A percentile compares a stretch with the other conserved stretches of the same genome.
Conservation (phyloP, 2,888 invertebrate genomes). For the Seira ritae region DNA sequence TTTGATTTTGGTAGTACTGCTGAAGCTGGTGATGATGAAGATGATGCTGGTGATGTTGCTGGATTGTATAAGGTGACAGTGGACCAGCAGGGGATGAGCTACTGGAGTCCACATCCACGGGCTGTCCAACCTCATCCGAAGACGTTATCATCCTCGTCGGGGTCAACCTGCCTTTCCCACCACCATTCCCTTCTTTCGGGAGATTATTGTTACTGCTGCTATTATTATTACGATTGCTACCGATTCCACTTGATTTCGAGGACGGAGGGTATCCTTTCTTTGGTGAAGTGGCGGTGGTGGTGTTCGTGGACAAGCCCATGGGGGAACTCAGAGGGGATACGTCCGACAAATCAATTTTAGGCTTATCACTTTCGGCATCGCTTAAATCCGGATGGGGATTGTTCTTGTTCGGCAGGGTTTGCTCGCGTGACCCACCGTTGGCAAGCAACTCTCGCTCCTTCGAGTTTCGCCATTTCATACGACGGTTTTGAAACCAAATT, state of each 20-base stretch:
- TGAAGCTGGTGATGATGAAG: slow-evolving; percentile 57
- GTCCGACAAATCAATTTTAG: slow-evolving; percentile 80
- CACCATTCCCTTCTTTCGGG: slow-evolving; percentile 11
- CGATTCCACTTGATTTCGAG: slow-evolving; percentile 32
- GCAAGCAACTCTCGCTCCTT: slow-evolving; percentile 96
- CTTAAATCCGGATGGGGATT: slow-evolving; percentile 73
- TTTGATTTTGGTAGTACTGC: slow-evolving; percentile 37
- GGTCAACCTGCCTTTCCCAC: slow-evolving; percentile 30
- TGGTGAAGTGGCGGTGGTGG: slow-evolving; percentile 44
- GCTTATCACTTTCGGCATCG: slow-evolving; percentile 86
- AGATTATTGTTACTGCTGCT: slow-evolving; percentile 33
- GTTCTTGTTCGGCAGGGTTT: slow-evolving; percentile 93
- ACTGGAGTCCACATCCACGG: slow-evolving; percentile 54
- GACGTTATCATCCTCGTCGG: slow-evolving; percentile 29
- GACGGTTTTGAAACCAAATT: slow-evolving; percentile 97
- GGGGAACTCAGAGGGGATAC: slow-evolving; percentile 79
- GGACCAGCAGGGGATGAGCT: slow-evolving; percentile 54
- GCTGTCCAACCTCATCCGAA: slow-evolving; percentile 44
- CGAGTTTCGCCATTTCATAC: slow-evolving; percentile 99
- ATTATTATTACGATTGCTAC: neutral
- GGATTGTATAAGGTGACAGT: slow-evolving; percentile 43
- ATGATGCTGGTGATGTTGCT: slow-evolving; percentile 37
- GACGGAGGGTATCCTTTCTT: slow-evolving; percentile 46
- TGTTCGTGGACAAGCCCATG: slow-evolving; percentile 47
- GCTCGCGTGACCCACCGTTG: slow-evolving; percentile 94